Conservation (phyloP, 2,113 vertebrate species). For the Elephantulus edwardii region DNA sequence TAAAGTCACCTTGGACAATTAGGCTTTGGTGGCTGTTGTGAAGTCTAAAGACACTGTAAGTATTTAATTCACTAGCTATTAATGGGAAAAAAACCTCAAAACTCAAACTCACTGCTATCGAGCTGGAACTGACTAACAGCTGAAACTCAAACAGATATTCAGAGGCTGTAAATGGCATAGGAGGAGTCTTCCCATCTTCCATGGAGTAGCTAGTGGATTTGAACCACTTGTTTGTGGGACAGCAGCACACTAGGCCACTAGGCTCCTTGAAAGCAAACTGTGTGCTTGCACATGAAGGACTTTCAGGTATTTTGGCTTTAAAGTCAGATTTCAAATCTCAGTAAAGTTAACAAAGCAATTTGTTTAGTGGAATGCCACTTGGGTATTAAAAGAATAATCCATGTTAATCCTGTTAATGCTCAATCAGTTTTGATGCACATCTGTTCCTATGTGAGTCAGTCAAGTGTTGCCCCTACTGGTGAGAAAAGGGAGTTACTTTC, state of each 20-base stretch:
- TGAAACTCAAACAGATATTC: too few relatives aligned
- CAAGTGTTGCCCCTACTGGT: background rate
- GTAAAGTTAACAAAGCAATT: background rate
- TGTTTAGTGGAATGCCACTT: background rate
- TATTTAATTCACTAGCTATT: background rate
- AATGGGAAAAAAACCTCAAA: background rate
- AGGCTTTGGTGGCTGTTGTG: background rate
- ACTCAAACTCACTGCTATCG: too few relatives aligned
- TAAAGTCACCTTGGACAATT: background rate
- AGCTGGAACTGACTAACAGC: too few relatives aligned
- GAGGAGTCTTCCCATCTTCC: too few relatives aligned
- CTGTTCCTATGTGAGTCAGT: background rate
- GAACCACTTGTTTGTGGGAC: too few relatives aligned
- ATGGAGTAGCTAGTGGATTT: too few relatives aligned
- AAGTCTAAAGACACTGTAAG: background rate
- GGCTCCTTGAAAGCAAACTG: too few relatives aligned
- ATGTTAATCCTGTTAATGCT: background rate
- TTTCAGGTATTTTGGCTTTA: conserved; percentile 1
- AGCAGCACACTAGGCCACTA: too few relatives aligned
- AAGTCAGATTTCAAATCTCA: conserved; percentile 20
- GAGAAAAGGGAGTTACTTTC: background rate
- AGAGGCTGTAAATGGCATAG: too few relatives aligned
- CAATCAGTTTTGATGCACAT: background rate
- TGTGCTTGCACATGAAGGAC: background rate
- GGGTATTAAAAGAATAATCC: background rate